Evolutionary conservation across 2,113 vertebrate genomes (phyloP), one percentile per base, ranked within the genome.

Genomic region (Salvelinus sp.): DNA sequence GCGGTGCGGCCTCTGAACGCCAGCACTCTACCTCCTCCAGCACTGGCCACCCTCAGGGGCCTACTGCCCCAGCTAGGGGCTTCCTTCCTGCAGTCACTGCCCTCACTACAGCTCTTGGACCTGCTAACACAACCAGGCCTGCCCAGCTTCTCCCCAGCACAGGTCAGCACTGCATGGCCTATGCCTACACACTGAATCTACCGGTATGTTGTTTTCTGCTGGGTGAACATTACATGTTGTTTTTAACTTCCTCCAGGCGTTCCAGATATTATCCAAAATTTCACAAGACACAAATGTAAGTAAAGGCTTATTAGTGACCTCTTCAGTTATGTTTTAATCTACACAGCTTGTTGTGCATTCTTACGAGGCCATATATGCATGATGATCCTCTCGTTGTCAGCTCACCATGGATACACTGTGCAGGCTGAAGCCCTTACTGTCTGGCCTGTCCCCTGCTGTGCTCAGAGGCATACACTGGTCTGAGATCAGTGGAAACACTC

Each of bases 51-150:
- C 3, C 93, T 96, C 79, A 93, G 89, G 1, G 91, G 93, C 2
- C 69, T 96, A 50, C 85, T 97, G 48, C 92, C 95, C 4, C 93
- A 95, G 70, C 86, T 97, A 71, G 95, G 94, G 20, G 90, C 94
- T 62, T 87, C 91, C 63, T 95, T 96, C 85, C 85, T 96, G 75
- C 86, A 93, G 70, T 88, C 90, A 5, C 83, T 96, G 3, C 89
- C 95, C 50, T 86, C 92, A 22, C 73, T 89, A 7, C 91, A 94
- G 77, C 84, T 96, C 22, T 74, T 92, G 70, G 87, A 93, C 60
- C 79, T 96, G 77, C 88, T 96, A 71, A 91, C 93, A 69, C 85
- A 88, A 16, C 86, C 95, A 4, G 91, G 71, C 63, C 79, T 93
- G 28, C 86, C 81, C 50, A 89, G 76, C 67, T 92, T 92, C 69